Evolutionary conservation across 2,797 vertebrate species (phyloP).

Genomic region (Danio kyathit): DNA sequence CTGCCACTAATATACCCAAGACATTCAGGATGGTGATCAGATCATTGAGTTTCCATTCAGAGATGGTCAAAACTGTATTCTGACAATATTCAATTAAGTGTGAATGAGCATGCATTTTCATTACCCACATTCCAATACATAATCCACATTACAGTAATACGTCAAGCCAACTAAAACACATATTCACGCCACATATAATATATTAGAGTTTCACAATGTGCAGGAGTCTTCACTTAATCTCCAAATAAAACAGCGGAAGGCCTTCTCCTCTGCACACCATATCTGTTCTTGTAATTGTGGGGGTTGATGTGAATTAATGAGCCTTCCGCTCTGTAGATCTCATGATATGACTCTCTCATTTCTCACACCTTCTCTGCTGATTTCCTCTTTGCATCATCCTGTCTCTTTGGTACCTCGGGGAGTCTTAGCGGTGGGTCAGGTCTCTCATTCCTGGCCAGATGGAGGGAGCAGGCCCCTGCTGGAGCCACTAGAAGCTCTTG

Average conservation of each 20-base stretch:
- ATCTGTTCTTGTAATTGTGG: not conserved
- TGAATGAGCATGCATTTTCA: not conserved
- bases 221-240: not conserved
- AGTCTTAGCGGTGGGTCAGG: conserved; percentile 46
- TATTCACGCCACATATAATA: not conserved
- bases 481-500: conserved; percentile 46
- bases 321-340: not conserved
- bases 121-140: not conserved
- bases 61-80: not conserved
- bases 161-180: not conserved
- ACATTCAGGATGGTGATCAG: not conserved
- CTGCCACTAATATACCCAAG: not conserved
- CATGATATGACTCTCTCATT: conserved; percentile 26
- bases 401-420: conserved; percentile 56
- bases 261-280: not conserved
- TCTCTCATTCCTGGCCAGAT: conserved; percentile 66
- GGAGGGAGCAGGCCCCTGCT: conserved; percentile 58
- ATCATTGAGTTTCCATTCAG: not conserved
- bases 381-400: conserved; percentile 61
- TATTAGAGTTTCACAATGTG: not conserved
- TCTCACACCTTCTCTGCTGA: conserved; percentile 66
- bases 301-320: conserved; percentile 30
- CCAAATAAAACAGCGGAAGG: conserved; percentile 1
- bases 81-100: not conserved
- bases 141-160: not conserved